Base-by-base conservation (phyloP, 2,113 vertebrate genomes). In the Hyperopisus bebe region DNA sequence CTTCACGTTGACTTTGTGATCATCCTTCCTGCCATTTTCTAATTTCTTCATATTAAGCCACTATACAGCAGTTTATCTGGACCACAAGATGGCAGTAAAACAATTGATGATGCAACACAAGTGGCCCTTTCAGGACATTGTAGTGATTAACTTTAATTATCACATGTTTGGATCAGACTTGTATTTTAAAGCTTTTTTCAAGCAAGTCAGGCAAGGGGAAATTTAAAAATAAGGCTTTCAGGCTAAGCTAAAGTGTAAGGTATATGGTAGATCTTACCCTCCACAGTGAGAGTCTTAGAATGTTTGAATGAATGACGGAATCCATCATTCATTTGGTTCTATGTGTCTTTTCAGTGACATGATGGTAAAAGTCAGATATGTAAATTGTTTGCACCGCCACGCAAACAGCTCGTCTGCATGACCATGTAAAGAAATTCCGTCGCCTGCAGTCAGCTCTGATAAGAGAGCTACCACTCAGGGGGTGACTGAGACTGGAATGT, bases 21-120 rank as follows among this genome's bases (percentile, higher is more conserved):
- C 21, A 7, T 89, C 74, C 8, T 55, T 31, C 48, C 35, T 89
- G 9, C 31, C 35, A 44, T 55, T 35, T 42, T 82, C 46, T 39
- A 44, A 85, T 15, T 42, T 55, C 3, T 39, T 17, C 10, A 17
- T 53, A 21, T 83, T 85, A 27, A 31, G n/a, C 46, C 3, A 35
- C 31, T 11, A 55, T 35, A 66, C 9, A 39, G 48, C n/a, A 21
- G 46, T 15, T 31, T 21, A 35, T 19, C 2, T 51, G 46, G 51
- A 13, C 88, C 88, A 53, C 74, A 80, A 89, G 88, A 48, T 82
- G 88, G 88, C 88, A 53, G 48, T 83, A 48, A 48, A 53, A 82
- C 51, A 27, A 35, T 13, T 83, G 50, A 24, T 55, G 47, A 83
- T 24, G 42, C 50, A 24, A 82, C n/a, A 11, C 21, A 55, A 3